Conservation (phyloP, 1,140 invertebrate species). For the Achatina immaculata region DNA sequence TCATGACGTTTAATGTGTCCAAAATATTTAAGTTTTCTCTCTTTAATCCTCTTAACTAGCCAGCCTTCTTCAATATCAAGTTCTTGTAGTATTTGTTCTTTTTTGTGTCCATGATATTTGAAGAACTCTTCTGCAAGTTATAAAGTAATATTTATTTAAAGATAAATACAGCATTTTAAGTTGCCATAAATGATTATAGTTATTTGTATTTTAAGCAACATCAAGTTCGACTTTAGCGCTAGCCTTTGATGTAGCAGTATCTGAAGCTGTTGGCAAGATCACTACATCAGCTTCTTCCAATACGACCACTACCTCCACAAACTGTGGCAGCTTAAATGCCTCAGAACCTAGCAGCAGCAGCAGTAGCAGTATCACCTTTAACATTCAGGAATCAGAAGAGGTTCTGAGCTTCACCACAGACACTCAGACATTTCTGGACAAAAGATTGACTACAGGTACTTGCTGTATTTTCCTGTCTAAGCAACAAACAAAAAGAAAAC, state of each 20-base stretch:
- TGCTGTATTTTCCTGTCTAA: too few species aligned
- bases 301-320: neutral
- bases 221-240: slow-evolving; percentile 10
- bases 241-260: slow-evolving; percentile 14
- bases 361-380: neutral
- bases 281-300: neutral
- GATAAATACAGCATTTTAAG: too few species aligned
- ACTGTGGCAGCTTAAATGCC: neutral
- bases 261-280: slow-evolving; percentile 6
- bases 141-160: too few species aligned
- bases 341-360: neutral
- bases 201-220: neutral
- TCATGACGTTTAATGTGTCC: too few species aligned
- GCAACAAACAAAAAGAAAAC: too few species aligned
- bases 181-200: too few species aligned
- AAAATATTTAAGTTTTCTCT: too few species aligned
- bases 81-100: too few species aligned
- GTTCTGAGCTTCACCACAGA: slow-evolving; percentile 18
- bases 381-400: slow-evolving; percentile 13
- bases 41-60: too few species aligned
- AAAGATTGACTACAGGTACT: slow-evolving; percentile 18
- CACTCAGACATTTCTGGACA: slow-evolving; percentile 19
- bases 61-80: too few species aligned
- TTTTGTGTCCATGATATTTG: too few species aligned
- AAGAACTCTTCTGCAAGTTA: too few species aligned